Evolutionary conservation across 2,797 vertebrate species (phyloP), one percentile per base, ranked within the genome.

Genomic region (Lepus oiostolus): DNA sequence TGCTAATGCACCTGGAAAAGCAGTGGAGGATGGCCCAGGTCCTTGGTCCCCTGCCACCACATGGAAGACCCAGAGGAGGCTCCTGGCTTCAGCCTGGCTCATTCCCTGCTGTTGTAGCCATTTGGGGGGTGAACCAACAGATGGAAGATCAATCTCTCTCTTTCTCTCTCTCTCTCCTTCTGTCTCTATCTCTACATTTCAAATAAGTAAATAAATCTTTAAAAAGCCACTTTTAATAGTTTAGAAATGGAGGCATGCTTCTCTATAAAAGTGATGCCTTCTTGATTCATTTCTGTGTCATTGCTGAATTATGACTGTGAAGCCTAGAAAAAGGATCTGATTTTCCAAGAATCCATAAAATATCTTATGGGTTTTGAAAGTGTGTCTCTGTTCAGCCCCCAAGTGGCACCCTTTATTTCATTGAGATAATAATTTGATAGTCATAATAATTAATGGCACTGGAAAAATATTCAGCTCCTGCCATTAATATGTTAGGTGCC

Each of bases 311-410:
- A 12, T 71, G 65, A 42, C 30, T 74, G 38, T 88, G 30, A 5
- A 90, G 47, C 47, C 8, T 81, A 79, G 38, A 91, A 32, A 87
- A 70, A 7, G 60, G 11, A 85, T 90, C 35, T 63, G 0, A 82
- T 91, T 96, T 95, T 88, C 65, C 60, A 89, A 95, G 58, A 93
- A 68, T 88, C 42, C 74, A 32, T 82, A 72, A 71, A 50, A 81
- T 80, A 86, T 62, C 17, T 79, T 72, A 21, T 71, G 12, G 32
- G 58, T 96, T 85, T 93, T 90, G 52, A 93, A 91, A 60, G 32
- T 75, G 21, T 68, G 1, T 94, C 10, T 81, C 83, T 26, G 87
- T 84, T 79, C 28, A 77, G 35, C 42, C 10, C 58, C n/a, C 32
- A 65, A 26, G 19, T 83, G 21, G 17, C 21, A 72, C 32, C 32